Base-by-base conservation (phyloP, 2,888 invertebrate genomes). In the Ceramica pisi region DNA sequence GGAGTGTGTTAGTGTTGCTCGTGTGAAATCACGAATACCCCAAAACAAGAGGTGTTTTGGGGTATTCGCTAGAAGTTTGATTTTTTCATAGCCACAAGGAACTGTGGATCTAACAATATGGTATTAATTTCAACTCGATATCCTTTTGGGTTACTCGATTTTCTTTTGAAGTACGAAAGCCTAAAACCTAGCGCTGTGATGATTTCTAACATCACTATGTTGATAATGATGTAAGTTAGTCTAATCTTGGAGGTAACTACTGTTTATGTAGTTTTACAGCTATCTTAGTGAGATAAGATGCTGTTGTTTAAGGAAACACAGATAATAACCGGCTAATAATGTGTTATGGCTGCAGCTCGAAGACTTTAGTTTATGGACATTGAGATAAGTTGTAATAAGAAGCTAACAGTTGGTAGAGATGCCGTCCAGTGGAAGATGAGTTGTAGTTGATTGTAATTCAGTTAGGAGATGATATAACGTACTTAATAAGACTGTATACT, bases 281-380 rank as follows among this genome's bases (percentile, higher is more conserved):
- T 80, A 72, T 81, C 67, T 68, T 62, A 26, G 14, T 50, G 6
- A 77, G 77, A 81, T 72, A 60, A 77, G 51, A 66, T 77, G 61
- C 26, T 57, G 64, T 79, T 80, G 59, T 67, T 62, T 71, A 50
- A 67, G 65, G 60, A 41, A 72, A 67, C 62, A 66, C 26, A 31
- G 67, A 63, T 72, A 77, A 51, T 62, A 66, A 55, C 63, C 46
- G 41, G 51, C 53, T 75, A 75, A 75, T 66, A 71, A 65, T 62
- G 53, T 53, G 56, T 23, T 61, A 67, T n/a, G 26, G 50, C 23
- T 57, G 26, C 50, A 50, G 48, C 35, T 59, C 9, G 62, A 12
- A 63, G 48, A 41, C 51, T 64, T 6, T 53, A 35, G 48, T 63
- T 21, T 44, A 56, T 38, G 57, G 16, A 46, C 56, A 16, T 56